Conservation (phyloP, 2,797 vertebrate species). For the Psittacula echo region DNA sequence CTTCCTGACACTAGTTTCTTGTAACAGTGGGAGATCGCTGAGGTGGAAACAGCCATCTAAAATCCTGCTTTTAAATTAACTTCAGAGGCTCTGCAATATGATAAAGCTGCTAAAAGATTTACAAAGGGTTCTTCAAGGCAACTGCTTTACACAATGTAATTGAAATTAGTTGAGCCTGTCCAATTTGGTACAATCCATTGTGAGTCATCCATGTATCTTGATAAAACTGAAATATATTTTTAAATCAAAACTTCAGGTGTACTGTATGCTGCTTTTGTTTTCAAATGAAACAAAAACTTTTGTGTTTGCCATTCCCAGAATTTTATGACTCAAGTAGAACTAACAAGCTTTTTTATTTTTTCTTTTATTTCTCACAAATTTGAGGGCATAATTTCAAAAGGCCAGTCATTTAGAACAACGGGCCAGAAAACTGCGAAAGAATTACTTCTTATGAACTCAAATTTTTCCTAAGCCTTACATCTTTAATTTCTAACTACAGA, state of each 20-base stretch:
- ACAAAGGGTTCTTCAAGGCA: not conserved
- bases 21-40: not conserved
- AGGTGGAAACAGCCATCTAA: not conserved
- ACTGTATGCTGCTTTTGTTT: not conserved
- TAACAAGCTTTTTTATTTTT: not conserved
- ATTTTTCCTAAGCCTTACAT: not conserved
- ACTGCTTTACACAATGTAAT: not conserved
- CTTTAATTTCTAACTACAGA: not conserved
- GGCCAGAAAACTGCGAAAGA: not conserved
- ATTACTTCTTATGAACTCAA: not conserved
- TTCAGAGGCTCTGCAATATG: not conserved
- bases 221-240: not conserved
- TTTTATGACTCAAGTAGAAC: not conserved
- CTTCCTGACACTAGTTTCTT: not conserved
- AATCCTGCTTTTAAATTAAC: not conserved
- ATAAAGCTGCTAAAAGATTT: not conserved
- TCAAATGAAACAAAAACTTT: not conserved
- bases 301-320: not conserved
- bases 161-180: not conserved
- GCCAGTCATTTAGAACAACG: not conserved
- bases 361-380: not conserved
- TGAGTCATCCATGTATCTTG: not conserved
- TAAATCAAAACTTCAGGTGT: not conserved
- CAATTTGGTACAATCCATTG: not conserved
- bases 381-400: not conserved